phyloP scores from a whole-genome alignment of 2,797 vertebrate species.

The Pseudochromis fuscus region DNA sequence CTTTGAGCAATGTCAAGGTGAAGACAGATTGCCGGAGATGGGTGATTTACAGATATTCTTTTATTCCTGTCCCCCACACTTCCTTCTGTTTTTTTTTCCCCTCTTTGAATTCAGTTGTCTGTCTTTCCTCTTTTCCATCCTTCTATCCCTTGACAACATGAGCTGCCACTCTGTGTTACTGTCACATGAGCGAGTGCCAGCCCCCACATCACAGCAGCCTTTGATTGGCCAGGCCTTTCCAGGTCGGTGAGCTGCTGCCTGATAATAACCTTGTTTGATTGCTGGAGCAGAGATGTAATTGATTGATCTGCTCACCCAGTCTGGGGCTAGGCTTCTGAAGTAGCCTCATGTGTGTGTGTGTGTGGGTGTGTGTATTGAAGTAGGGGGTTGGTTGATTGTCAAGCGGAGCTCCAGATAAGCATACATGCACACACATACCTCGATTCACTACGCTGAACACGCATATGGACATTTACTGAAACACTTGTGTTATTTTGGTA shows the following conservation, averaged over 20 bases:
- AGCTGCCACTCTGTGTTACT: conserved; percentile 88
- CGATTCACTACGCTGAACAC: conserved; percentile 1
- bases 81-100: conserved; percentile 22
- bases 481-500: conserved; percentile 9
- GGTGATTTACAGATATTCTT: conserved; percentile 63
- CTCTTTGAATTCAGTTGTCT: conserved; percentile 59
- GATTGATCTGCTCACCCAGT: conserved; percentile 86
- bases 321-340: conserved; percentile 75
- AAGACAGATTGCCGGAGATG: conserved; percentile 54
- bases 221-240: conserved; percentile 89
- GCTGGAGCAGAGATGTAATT: conserved; percentile 88
- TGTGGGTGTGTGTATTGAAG: conserved; percentile 24
- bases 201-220: conserved; percentile 81
- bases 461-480: conserved; percentile 15
- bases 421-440: conserved; percentile 48
- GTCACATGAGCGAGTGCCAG: conserved; percentile 82
- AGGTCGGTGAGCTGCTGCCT: conserved; percentile 89
- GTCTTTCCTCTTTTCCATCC: conserved; percentile 63
- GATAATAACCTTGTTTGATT: conserved; percentile 90
- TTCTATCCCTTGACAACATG: conserved; percentile 74
- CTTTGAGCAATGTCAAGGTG: conserved; percentile 61
- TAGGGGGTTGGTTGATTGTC: conserved; percentile 47
- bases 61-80: conserved; percentile 56
- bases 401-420: conserved; percentile 53
- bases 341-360: conserved; percentile 53